Base-by-base conservation (phyloP, 2,113 vertebrate species). In the Mungos mungo region DNA sequence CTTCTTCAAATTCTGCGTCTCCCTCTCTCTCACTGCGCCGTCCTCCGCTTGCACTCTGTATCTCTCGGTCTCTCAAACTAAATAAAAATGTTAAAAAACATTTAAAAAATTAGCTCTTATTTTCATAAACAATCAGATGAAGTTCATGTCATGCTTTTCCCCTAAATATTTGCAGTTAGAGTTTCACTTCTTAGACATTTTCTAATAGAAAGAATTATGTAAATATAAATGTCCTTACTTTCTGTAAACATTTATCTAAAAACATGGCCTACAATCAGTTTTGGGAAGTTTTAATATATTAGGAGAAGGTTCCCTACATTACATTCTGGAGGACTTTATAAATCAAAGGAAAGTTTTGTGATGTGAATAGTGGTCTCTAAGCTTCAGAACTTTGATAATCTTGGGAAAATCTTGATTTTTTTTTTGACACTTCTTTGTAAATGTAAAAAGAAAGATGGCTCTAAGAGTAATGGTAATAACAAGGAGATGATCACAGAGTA, bases 291-390 rank as follows among this genome's bases (percentile, higher is more conserved):
- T 95, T 91, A 96, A 60, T 52, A 47, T 95, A 79, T 52, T 88
- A 86, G 16, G 14, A 4, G 25, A 95, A 72, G 4, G 0, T 19
- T 76, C 19, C 2, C 38, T 88, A 60, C 57, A 60, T 60, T 60
- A 79, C 1, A 72, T 15, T 93, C 33, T 41, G 11, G 95, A 79
- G 33, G 11, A 15, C 66, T 96, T 82, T 81, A 29, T 90, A 63
- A 93, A 81, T 77, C n/a, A 83, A 87, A 96, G n/a, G 0, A 79
- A 72, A 97, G 14, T 96, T 95, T 96, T 95, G 31, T 91, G 11
- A 72, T 85, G 31, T 88, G 85, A 90, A 77, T 96, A 93, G 69
- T 94, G 35, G 47, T 96, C 41, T 95, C 54, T 77, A 93, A 82
- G 35, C 74, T 93, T 89, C 19, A 95, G 5, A 85, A 72, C 3